Evolutionary conservation across 2,113 vertebrate genomes (phyloP), one percentile per base, ranked within the genome.

Genomic region (Bombycilla garrulus): DNA sequence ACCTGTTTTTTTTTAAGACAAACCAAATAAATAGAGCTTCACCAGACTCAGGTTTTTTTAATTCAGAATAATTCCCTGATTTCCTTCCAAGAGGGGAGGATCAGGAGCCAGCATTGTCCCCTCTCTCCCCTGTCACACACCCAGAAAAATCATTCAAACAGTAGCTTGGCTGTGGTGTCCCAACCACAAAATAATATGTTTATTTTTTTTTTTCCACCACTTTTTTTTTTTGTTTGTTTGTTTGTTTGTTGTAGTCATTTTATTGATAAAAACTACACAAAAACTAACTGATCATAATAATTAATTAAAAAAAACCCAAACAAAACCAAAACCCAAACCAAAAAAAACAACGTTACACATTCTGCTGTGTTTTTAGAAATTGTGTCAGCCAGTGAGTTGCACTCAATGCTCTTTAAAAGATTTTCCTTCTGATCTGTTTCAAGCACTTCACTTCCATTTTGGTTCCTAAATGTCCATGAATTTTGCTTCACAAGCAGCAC

Each of bases 251-350:
- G 97, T 90, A 25, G 86, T 97, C 91, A 89, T 98, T 98, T 98
- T 98, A 98, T 98, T 98, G 98, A 98, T 98, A 98, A 98, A 98
- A 98, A 98, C 96, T 98, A 98, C 98, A 98, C 98, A 98, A 98
- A 98, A 98, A 70, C 94, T 97, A 98, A 97, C 96, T 97, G 94
- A 96, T 97, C 97, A 95, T 94, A 91, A 97, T 98, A 97, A 98
- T 98, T 97, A 96, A 97, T 97, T 97, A 97, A 96, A 98, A 98
- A 98, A 92, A 87, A 44, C 2, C 1, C 5, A 92, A 47, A 57
- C 24, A 94, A 73, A 72, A 92, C 9, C 33, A 10, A 76, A 67
- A 36, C 44, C 71, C n/a, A 80, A 88, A 70, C 25, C 51, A 60
- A 96, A 95, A 96, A 95, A 67, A 77, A 54, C 92, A 97, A 96